These are phyloP conservation scores for Lycorma delicatula DNA, from an alignment of 1,140 invertebrate species.

Conservation along the genomic window DNA sequence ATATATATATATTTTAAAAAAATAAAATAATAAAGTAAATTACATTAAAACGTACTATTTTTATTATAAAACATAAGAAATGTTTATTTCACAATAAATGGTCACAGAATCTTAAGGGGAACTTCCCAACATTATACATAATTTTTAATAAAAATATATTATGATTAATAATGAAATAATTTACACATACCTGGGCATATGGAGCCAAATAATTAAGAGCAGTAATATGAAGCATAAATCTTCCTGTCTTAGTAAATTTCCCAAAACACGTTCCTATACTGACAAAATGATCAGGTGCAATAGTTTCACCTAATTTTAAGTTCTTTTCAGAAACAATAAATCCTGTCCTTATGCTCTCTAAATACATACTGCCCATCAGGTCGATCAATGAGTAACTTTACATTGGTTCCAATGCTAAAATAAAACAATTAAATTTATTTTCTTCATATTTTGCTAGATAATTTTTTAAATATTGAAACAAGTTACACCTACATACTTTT, in stretches of 20 bases:
- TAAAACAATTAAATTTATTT: slow-evolving; percentile 23
- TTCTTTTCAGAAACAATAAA: slow-evolving; percentile 81
- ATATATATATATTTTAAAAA: too few relatives aligned
- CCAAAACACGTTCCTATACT: slow-evolving; percentile 95
- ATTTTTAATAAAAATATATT: too few relatives aligned
- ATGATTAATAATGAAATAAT: neutral
- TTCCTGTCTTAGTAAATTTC: slow-evolving; percentile 95
- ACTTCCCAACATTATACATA: too few relatives aligned
- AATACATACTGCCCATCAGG: slow-evolving; percentile 97
- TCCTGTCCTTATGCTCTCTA: slow-evolving; percentile 80
- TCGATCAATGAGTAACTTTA: slow-evolving; percentile 87
- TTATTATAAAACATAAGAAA: too few relatives aligned
- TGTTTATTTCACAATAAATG: too few relatives aligned
- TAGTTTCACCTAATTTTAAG: slow-evolving; percentile 60
- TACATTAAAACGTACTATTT: too few relatives aligned
- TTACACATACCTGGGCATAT: slow-evolving; percentile 74
- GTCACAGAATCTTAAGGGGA: too few relatives aligned
- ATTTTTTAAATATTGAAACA: slow-evolving; percentile 11
- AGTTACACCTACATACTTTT: slow-evolving; percentile 4
- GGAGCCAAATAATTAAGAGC: slow-evolving; percentile 95
- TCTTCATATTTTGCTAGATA: slow-evolving; percentile 14
- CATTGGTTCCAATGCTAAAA: slow-evolving; percentile 90
- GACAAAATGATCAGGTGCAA: slow-evolving; percentile 72
- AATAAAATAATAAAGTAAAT: too few relatives aligned
- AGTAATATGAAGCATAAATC: slow-evolving; percentile 92